These are phyloP conservation scores for Adela reaumurella DNA, from an alignment of 2,888 invertebrate genomes.

Conservation along the genomic window DNA sequence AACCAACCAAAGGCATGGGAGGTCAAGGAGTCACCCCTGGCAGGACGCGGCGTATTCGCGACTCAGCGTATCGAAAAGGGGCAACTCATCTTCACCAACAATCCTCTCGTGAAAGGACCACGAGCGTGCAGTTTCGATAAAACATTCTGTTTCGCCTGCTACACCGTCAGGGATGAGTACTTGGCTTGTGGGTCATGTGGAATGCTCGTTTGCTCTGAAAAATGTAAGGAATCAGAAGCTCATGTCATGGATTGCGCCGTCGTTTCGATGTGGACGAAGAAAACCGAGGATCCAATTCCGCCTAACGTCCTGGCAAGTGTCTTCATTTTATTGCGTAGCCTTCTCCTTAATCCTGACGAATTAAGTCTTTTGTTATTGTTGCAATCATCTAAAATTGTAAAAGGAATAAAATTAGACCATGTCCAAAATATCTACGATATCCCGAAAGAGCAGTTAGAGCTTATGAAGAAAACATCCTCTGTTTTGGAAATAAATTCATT, in stretches of 20 bases:
- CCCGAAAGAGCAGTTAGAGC: constrained; percentile 42
- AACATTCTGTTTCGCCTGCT: constrained; percentile 62
- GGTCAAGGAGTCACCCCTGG: constrained; percentile 54
- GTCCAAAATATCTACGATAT: constrained; percentile 30
- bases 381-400: constrained; percentile 32
- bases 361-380: constrained; percentile 40
- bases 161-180: constrained; percentile 31
- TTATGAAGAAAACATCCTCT: constrained; percentile 49
- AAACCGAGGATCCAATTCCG: constrained; percentile 14
- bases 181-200: constrained; percentile 60
- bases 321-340: constrained; percentile 27
- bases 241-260: constrained; percentile 64
- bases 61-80: constrained; percentile 58
- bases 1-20: constrained; percentile 36
- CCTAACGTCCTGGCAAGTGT: constrained; percentile 19
- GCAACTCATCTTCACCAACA: constrained; percentile 64
- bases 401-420: constrained; percentile 47
- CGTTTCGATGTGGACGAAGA: constrained; percentile 46
- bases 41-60: constrained; percentile 71
- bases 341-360: constrained; percentile 30
- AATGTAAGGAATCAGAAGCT: constrained; percentile 50
- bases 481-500: constrained; percentile 65
- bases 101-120: constrained; percentile 64
- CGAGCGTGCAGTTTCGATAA: constrained; percentile 49
- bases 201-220: constrained; percentile 60